Evolutionary conservation across 1,140 invertebrate genomes (phyloP), one percentile per base, ranked within the genome.

Genomic region (Ceratosolen fusciceps): DNA sequence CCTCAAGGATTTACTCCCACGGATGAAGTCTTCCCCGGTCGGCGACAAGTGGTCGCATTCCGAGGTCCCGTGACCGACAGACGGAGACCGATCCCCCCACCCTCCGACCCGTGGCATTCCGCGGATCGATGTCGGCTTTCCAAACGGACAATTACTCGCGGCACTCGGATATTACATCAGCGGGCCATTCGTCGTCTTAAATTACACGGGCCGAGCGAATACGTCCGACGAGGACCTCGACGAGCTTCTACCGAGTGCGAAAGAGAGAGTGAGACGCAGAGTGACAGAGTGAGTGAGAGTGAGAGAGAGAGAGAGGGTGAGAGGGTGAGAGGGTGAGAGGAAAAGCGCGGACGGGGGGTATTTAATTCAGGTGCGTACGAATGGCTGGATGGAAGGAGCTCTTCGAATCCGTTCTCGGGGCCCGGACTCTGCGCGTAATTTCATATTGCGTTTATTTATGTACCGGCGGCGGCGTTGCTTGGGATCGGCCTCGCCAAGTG

Each of bases 371-470:
- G 43, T 21, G 26, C 29, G 71, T 58, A 58, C 24, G 56, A 58
- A 37, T 67, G 58, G 16, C 34, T 37, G 14, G n/a, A n/a, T n/a
- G 16, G 39, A 68, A 37, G 10, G 39, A 47, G 24, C 37, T n/a
- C n/a, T n/a, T 12, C 65, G 37, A 12, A n/a, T 34, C 24, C 43
- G 67, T 67, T 31, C 7, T n/a, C 19, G 34, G 24, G 62, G 12
- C n/a, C 60, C 37, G 19, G 34, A n/a, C 62, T 31, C 29, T 7
- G 47, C 71, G 47, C 49, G 79, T 80, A 76, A 80, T 72, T 78
- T 62, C 68, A 24, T 65, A 54, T 72, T 39, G 37, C 62, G 62
- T 24, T 78, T 78, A 78, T 78, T 78, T 78, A 78, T 78, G 76
- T 62, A 78, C 76, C 72, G 47, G 65, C 14, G 34, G 43, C 72